A percentile compares a stretch with the other conserved stretches of the same genome.
These are phyloP conservation scores for Xiphophorus couchianus DNA, from an alignment of 2,113 vertebrate species.

Conservation along the genomic window DNA sequence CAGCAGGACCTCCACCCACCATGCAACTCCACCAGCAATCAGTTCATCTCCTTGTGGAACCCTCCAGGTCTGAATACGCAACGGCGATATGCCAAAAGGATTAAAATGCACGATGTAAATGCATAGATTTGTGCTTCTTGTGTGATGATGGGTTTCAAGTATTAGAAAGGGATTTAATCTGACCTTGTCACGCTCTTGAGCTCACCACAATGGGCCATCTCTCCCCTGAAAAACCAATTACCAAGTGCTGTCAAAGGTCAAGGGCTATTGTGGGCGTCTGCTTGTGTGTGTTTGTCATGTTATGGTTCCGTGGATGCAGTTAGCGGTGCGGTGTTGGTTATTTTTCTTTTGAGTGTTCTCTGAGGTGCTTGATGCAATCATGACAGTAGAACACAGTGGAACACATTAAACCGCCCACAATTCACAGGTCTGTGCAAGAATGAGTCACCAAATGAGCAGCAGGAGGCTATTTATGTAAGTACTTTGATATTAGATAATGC, in stretches of 20 bases:
- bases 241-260: slow-evolving; percentile 22
- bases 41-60: slow-evolving; percentile 18
- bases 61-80: slow-evolving; percentile 8
- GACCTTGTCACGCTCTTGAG: slow-evolving; percentile 14
- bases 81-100: neutral
- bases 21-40: slow-evolving; percentile 8
- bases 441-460: slow-evolving; percentile 59
- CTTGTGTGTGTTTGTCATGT: slow-evolving; percentile 7
- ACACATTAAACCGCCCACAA: slow-evolving; percentile 48
- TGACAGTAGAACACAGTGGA: slow-evolving; percentile 35
- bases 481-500: slow-evolving; percentile 53
- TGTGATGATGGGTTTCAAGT: neutral
- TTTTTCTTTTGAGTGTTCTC: neutral
- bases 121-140: neutral
- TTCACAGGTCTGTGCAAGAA: slow-evolving; percentile 46
- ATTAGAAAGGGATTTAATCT: slow-evolving; percentile 5
- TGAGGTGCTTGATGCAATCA: slow-evolving; percentile 27
- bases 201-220: slow-evolving; percentile 2
- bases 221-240: slow-evolving; percentile 40
- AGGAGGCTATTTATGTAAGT: slow-evolving; percentile 64
- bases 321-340: neutral
- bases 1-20: slow-evolving; percentile 25
- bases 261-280: neutral
- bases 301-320: slow-evolving; percentile 1
- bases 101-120: neutral